Percentiles rank a stretch among this genome's conserved stretches.
These are phyloP conservation scores for Drosophila truncata DNA, from an alignment of 1,140 invertebrate species.

Conservation along the genomic window DNA sequence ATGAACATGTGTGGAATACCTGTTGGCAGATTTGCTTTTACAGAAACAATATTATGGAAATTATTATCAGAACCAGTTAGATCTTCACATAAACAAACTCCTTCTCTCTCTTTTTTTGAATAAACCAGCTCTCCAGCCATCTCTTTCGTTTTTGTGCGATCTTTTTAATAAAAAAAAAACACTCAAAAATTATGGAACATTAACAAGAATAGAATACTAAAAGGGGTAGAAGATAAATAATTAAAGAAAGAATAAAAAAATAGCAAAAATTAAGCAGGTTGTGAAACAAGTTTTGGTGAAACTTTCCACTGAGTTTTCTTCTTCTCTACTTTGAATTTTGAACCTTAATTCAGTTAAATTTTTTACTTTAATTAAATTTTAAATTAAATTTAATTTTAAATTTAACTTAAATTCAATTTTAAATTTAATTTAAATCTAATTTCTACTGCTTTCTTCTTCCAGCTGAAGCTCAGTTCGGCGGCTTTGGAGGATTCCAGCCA, in stretches of 20 bases:
- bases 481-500: slow-evolving; percentile 51
- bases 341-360: too few species aligned
- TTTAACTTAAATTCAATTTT: neutral
- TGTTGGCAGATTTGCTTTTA: neutral
- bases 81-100: neutral
- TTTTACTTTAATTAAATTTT: neutral
- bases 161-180: slow-evolving; percentile 21
- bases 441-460: neutral
- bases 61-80: slow-evolving; percentile 11
- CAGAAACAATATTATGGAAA: neutral
- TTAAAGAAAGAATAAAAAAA: slow-evolving; percentile 7
- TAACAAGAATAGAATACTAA: slow-evolving; percentile 6
- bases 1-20: neutral
- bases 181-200: slow-evolving; percentile 3
- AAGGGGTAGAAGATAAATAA: neutral
- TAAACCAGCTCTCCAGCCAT: slow-evolving; percentile 10
- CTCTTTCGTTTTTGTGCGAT: slow-evolving; percentile 32
- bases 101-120: neutral
- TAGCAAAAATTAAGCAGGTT: slow-evolving; percentile 2
- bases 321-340: neutral
- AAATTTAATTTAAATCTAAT: neutral
- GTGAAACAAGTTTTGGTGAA: slow-evolving; percentile 59
- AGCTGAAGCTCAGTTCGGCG: slow-evolving; percentile 55
- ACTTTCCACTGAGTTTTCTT: slow-evolving; percentile 7
- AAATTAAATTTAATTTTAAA: neutral